phyloP scores from a whole-genome alignment of 64 coral and sea anemone species.

The Pachyseris speciosa region DNA sequence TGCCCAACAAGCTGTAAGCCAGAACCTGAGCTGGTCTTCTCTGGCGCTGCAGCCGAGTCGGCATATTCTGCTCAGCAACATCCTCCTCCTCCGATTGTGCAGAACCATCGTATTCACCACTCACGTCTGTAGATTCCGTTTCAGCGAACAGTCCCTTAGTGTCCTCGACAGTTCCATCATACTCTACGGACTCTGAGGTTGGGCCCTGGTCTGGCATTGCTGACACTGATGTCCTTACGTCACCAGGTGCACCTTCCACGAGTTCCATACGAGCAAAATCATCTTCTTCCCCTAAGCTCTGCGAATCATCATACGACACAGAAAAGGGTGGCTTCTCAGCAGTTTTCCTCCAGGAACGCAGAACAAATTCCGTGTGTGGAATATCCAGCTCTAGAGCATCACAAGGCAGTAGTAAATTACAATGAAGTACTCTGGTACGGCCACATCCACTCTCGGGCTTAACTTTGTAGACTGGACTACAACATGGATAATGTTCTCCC shows the following conservation, averaged over 20 bases:
- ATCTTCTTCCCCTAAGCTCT: neutral
- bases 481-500: conserved; percentile 25
- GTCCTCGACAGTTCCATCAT: neutral
- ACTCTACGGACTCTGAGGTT: neutral
- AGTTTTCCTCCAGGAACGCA: neutral
- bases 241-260: neutral
- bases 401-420: conserved; percentile 42
- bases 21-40: neutral
- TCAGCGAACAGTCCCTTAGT: neutral
- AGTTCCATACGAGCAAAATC: neutral
- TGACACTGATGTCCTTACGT: neutral
- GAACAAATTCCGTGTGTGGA: neutral
- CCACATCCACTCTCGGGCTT: conserved; percentile 10
- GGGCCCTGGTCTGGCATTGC: neutral
- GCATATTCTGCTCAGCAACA: neutral
- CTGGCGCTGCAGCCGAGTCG: conserved; percentile 11
- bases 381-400: neutral
- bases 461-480: conserved; percentile 51
- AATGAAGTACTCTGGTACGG: conserved; percentile 20
- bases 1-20: neutral
- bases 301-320: neutral
- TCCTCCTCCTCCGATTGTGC: neutral
- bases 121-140: neutral
- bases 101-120: neutral
- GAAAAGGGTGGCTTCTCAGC: neutral